Percentiles rank a stretch among this genome's conserved stretches.
Evolutionary conservation across 37 sponge, comb jelly and placozoan genomes (phyloP).

Genomic region (Hexactinellida sp.): DNA sequence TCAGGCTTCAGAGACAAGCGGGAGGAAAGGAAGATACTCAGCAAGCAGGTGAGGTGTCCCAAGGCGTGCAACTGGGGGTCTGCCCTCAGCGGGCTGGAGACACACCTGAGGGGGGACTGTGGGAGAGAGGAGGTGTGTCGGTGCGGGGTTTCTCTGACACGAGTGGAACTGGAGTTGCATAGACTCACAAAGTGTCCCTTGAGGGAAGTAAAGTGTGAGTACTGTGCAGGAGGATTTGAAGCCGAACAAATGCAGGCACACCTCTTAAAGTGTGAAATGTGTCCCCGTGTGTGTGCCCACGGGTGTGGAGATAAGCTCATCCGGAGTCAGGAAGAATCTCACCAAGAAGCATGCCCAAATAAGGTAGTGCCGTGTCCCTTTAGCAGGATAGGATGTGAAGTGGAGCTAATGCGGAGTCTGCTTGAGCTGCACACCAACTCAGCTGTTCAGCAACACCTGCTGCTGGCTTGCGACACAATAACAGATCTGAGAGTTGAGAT

Average conservation of each 20-base stretch:
- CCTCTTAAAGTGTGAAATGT: neutral
- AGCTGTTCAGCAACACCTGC: neutral
- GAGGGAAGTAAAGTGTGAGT: neutral
- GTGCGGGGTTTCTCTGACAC: neutral
- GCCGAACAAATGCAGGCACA: neutral
- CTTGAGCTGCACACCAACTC: neutral
- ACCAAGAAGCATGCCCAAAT: neutral
- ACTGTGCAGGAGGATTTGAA: neutral
- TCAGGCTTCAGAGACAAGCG: neutral
- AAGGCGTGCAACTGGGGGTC: neutral
- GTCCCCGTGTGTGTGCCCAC: neutral
- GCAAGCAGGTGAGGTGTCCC: neutral
- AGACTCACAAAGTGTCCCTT: neutral
- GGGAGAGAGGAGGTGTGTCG: neutral
- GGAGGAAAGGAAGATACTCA: neutral
- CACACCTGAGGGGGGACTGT: neutral
- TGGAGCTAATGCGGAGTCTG: neutral
- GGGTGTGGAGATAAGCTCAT: neutral
- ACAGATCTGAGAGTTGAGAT: neutral
- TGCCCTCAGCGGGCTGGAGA: neutral
- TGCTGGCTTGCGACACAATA: neutral
- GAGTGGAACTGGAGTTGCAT: neutral
- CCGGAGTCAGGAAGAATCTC: neutral
- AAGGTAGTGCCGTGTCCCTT: neutral
- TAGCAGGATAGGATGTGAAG: neutral